These are phyloP conservation scores for Siniperca scherzeri DNA, from an alignment of 2,797 vertebrate species.

Conservation along the genomic window DNA sequence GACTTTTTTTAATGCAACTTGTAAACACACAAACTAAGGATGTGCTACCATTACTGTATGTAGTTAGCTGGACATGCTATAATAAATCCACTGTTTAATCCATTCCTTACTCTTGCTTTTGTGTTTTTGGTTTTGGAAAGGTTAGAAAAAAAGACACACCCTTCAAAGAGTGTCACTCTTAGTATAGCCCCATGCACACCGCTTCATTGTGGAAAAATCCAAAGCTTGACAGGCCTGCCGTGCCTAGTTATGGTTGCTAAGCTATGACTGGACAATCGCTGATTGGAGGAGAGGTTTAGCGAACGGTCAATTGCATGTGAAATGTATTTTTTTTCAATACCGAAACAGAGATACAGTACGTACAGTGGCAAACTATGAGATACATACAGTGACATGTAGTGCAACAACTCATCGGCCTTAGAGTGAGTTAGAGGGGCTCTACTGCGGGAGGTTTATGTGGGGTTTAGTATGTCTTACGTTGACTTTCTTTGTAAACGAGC, in stretches of 20 bases:
- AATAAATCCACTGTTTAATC: not conserved
- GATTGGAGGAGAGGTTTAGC: constrained; percentile 2
- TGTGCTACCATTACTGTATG: not conserved
- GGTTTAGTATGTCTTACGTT: constrained; percentile 85
- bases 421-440: constrained; percentile 55
- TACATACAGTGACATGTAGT: constrained; percentile 46
- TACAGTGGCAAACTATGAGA: constrained; percentile 65
- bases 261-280: not conserved
- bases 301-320: constrained; percentile 6
- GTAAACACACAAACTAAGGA: not conserved
- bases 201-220: not conserved
- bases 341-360: constrained; percentile 31
- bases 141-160: not conserved
- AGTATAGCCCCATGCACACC: not conserved
- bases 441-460: constrained; percentile 54
- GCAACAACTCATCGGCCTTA: constrained; percentile 31
- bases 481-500: constrained; percentile 89
- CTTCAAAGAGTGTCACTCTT: not conserved
- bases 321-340: not conserved
- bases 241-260: not conserved
- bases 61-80: not conserved
- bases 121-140: not conserved
- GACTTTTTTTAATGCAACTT: not conserved
- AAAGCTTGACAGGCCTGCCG: constrained; percentile 28
- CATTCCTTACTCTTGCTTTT: not conserved